Base-by-base conservation (phyloP, 1,140 invertebrate species). In the Drosophila dunni region DNA sequence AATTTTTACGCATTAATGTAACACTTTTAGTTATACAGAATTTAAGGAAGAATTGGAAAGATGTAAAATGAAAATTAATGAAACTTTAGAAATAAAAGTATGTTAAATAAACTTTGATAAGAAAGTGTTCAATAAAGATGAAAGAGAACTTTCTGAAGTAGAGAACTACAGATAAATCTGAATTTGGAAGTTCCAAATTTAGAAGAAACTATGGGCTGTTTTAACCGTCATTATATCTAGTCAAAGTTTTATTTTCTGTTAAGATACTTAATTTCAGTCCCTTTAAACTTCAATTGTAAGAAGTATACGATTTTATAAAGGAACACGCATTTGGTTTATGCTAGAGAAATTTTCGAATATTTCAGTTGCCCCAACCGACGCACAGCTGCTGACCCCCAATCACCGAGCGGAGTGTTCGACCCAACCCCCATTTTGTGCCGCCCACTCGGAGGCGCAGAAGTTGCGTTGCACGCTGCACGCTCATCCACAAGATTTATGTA, bases 401-500 rank as follows among this genome's bases (percentile, higher is more conserved):
- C 48, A 45, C 51, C 51, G 4, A 64, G 38, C 15, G 2, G 2
- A 56, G 40, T 38, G 24, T 56, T 36, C 36, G 51, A 20, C 51
- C 67, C 66, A 68, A 72, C 77, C 68, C 63, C 62, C 61, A 67
- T 53, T 62, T 58, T 20, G 60, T 61, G 76, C 42, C 44, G 69
- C 69, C 63, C 48, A 58, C 54, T 65, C 66, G 38, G 54, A 34
- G 58, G n/a, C 51, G 54, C 63, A 50, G 48, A 64, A 63, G 57
- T 58, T 70, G 79, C 70, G 68, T 70, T 65, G 63, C 76, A 74
- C 72, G 81, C 69, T 56, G 79, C 75, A 82, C 83, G 83, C 83
- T 86, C 83, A 88, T 86, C 84, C 83, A 75, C 83, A 86, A 86
- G 83, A 86, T 86, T 88, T 89, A 86, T 86, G 83, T 83, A 88